phyloP scores from a whole-genome alignment of 2,113 vertebrate genomes.

The Cephalopholis sonnerati region DNA sequence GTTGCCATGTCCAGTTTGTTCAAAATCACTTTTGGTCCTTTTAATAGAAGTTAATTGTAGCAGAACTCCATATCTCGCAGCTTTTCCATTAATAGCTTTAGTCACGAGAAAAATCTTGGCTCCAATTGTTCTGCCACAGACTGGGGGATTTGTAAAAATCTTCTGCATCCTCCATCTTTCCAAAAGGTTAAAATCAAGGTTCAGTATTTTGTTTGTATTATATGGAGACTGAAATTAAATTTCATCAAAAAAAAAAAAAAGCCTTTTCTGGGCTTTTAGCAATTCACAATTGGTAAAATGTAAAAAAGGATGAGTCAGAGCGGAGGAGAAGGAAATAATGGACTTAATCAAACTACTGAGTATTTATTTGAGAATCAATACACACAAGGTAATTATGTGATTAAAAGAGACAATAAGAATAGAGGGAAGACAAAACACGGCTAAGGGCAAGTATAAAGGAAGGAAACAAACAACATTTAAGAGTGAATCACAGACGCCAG shows the following conservation, averaged over 20 bases:
- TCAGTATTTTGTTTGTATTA: constrained; percentile 5
- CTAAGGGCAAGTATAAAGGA: constrained; percentile 29
- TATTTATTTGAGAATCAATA: constrained; percentile 28
- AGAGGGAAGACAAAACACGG: constrained; percentile 14
- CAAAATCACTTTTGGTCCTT: neutral
- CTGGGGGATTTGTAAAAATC: neutral
- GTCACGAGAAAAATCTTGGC: neutral
- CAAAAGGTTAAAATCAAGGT: neutral
- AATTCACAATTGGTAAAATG: constrained; percentile 5
- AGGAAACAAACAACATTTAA: constrained; percentile 48
- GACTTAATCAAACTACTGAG: constrained; percentile 27
- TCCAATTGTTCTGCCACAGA: neutral
- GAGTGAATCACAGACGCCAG: constrained; percentile 40
- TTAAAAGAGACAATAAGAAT: constrained; percentile 43
- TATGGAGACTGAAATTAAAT: neutral
- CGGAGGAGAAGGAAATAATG: neutral
- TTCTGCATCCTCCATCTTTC: neutral
- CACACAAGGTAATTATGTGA: constrained; percentile 8
- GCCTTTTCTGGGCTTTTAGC: neutral
- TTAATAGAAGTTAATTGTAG: constrained; percentile 12
- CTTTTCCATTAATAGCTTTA: constrained; percentile 21
- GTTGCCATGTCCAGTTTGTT: neutral
- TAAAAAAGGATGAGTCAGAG: constrained; percentile 10
- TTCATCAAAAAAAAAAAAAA: neutral
- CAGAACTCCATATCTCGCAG: neutral